Percentiles rank a stretch among this genome's conserved stretches.
Evolutionary conservation across 2,797 vertebrate genomes (phyloP).

Genomic region (Emydoidea blandingii): DNA sequence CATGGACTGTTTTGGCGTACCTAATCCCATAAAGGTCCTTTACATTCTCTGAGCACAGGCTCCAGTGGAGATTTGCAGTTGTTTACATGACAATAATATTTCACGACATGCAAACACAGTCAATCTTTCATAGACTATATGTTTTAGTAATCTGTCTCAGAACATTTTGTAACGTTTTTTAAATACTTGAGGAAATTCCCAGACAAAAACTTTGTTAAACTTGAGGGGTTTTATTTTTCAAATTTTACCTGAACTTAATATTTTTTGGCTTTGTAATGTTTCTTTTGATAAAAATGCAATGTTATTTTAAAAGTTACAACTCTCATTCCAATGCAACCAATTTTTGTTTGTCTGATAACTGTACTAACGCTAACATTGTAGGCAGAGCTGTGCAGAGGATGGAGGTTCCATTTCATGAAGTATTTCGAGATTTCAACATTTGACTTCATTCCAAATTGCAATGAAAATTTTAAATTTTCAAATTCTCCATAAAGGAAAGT

Average conservation of each 20-base stretch:
- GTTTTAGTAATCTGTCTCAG: not conserved
- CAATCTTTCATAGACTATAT: not conserved
- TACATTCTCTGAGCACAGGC: not conserved
- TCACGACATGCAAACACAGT: not conserved
- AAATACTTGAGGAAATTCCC: not conserved
- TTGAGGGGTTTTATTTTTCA: not conserved
- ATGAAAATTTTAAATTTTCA: not conserved
- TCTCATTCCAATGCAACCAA: not conserved
- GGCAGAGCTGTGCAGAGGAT: fast-evolving
- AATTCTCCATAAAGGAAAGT: not conserved
- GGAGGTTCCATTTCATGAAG: not conserved
- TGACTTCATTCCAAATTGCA: not conserved
- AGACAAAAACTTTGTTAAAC: not conserved
- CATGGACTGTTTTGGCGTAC: not conserved
- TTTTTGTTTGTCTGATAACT: not conserved
- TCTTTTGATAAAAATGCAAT: not conserved
- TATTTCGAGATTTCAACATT: not conserved
- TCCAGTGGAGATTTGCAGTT: not conserved
- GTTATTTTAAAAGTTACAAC: not conserved
- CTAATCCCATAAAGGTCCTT: not conserved
- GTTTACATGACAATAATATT: not conserved
- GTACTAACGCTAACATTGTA: not conserved
- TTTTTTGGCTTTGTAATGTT: not conserved
- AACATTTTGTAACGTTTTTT: not conserved
- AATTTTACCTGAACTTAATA: not conserved